phyloP scores from a whole-genome alignment of 2,113 vertebrate species.

The Neodontobutis hainanensis region DNA sequence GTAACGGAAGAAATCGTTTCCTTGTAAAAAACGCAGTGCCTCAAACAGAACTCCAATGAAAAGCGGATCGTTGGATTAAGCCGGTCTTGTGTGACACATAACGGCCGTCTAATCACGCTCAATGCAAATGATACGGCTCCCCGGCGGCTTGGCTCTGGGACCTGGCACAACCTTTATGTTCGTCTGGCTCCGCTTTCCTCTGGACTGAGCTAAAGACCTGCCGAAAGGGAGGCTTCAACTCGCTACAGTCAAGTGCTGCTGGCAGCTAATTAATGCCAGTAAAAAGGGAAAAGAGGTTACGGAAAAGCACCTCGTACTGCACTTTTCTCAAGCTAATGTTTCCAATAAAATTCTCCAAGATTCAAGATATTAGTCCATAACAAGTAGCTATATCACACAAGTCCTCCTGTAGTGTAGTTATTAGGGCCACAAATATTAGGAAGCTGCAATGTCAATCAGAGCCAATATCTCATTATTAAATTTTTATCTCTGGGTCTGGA shows the following conservation, averaged over 20 bases:
- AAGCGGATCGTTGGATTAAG: slow-evolving; percentile 2
- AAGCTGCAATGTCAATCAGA: too few relatives aligned
- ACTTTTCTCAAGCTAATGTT: slow-evolving; percentile 66
- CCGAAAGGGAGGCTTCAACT: slow-evolving; percentile 62
- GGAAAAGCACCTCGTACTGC: slow-evolving; percentile 59
- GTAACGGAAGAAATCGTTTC: slow-evolving; percentile 40
- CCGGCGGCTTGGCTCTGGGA: slow-evolving; percentile 52
- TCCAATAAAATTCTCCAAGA: slow-evolving; percentile 43
- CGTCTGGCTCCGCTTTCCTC: slow-evolving; percentile 53
- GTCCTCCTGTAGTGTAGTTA: slow-evolving; percentile 47
- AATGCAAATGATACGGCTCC: slow-evolving; percentile 59
- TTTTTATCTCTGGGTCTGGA: too few relatives aligned
- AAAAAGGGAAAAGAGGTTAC: slow-evolving; percentile 28
- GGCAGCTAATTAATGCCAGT: slow-evolving; percentile 68
- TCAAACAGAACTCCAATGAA: neutral
- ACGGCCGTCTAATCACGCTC: slow-evolving; percentile 54
- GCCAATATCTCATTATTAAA: too few relatives aligned
- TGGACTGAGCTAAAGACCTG: slow-evolving; percentile 55
- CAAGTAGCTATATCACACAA: slow-evolving; percentile 39
- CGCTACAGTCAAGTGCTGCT: slow-evolving; percentile 75
- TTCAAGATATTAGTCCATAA: slow-evolving; percentile 37
- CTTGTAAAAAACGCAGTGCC: slow-evolving; percentile 1
- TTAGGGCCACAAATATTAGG: too few relatives aligned
- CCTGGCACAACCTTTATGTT: slow-evolving; percentile 53
- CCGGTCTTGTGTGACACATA: slow-evolving; percentile 59